Conservation (phyloP, 2,797 vertebrate genomes). For the Semotilus atromaculatus region DNA sequence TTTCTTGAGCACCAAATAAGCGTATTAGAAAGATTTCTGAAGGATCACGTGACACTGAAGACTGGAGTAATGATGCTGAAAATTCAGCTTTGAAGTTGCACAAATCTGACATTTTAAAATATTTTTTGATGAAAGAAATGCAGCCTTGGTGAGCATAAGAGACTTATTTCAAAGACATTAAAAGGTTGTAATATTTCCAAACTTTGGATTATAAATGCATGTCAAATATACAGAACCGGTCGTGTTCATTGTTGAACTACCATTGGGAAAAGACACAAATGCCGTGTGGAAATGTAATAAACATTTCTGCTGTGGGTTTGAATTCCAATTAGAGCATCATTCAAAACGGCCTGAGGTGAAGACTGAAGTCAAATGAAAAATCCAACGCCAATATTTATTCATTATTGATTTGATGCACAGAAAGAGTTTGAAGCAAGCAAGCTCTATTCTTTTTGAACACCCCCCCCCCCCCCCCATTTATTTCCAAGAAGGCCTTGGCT, state of each 20-base stretch:
- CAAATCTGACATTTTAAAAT: no score
- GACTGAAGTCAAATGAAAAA: constrained; percentile 47
- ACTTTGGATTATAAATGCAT: neutral
- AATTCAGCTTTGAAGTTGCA: neutral
- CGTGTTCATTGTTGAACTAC: neutral
- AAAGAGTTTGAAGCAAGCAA: constrained; percentile 51
- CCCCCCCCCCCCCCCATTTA: neutral
- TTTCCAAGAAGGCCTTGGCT: constrained; percentile 32
- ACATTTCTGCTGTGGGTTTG: constrained; percentile 45
- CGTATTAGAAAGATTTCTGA: neutral
- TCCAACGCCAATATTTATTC: constrained; percentile 52
- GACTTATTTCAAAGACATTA: neutral
- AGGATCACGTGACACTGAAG: neutral
- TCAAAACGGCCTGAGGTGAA: constrained; percentile 44
- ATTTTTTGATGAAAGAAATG: neutral
- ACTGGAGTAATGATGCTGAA: neutral
- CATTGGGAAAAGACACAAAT: constrained; percentile 37
- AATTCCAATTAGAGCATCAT: constrained; percentile 52
- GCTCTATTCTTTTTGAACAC: constrained; percentile 28
- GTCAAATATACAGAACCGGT: constrained; percentile 20
- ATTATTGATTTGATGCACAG: constrained; percentile 51
- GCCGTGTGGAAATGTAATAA: constrained; percentile 47
- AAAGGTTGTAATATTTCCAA: neutral
- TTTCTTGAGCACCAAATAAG: neutral
- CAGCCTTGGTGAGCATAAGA: neutral